Evolutionary conservation across 2,797 vertebrate genomes (phyloP).

Genomic region (Gymnoscopelus microlampas): DNA sequence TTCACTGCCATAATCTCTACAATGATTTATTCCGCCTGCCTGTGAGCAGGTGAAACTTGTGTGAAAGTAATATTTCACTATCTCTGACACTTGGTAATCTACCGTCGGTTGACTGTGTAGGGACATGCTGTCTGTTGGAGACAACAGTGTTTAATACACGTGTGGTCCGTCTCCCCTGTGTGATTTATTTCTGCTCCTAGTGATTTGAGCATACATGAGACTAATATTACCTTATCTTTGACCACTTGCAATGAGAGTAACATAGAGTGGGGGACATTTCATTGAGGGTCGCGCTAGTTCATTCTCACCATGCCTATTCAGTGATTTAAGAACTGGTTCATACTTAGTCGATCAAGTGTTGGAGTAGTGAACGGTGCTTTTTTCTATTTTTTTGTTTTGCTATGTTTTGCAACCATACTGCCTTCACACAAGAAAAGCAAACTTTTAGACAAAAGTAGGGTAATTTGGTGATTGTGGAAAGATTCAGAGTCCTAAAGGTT

Average conservation of each 20-base stretch:
- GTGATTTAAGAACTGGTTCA: conserved; percentile 50
- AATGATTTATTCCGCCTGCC: conserved; percentile 75
- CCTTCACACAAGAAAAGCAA: no score
- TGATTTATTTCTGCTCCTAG: conserved; percentile 28
- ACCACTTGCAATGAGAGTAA: conserved; percentile 39
- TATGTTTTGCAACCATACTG: no score
- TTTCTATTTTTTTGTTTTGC: conserved; percentile 9
- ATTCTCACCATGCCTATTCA: conserved; percentile 37
- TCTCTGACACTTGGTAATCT: conserved; percentile 49
- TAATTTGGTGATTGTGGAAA: no score
- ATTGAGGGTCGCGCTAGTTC: conserved; percentile 33
- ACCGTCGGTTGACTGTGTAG: conserved; percentile 21
- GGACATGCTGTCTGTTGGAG: conserved; percentile 39
- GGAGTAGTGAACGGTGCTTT: conserved; percentile 33
- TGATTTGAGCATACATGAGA: conserved; percentile 21
- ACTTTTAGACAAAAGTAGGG: no score
- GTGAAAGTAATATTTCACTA: conserved; percentile 69
- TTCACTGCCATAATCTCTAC: conserved; percentile 73
- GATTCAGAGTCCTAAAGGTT: no score
- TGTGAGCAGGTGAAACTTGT: conserved; percentile 69
- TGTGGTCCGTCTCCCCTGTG: conserved; percentile 22
- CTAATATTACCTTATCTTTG: conserved; percentile 29
- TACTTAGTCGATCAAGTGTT: conserved; percentile 25
- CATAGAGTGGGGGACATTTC: no score
- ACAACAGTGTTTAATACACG: conserved; percentile 32